Conservation (phyloP, 2,888 invertebrate species). For the Cremastobaeus sp. region DNA sequence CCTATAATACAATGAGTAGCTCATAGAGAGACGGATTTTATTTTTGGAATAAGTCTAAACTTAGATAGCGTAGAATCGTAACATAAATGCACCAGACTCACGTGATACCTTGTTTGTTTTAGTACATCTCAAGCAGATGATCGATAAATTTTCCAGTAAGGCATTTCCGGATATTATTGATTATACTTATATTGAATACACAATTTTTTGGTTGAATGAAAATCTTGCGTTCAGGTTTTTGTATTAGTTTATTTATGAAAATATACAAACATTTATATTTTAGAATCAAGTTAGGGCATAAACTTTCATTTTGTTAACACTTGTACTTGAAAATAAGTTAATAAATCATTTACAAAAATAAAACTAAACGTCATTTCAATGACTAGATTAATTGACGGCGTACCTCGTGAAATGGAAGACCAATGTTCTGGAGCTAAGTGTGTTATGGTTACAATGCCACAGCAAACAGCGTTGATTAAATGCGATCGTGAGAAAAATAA, state of each 20-base stretch:
- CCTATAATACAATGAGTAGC: constrained; percentile 51
- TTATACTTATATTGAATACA: constrained; percentile 1
- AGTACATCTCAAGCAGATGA: neutral
- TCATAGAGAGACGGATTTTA: constrained; percentile 61
- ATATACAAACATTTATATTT: constrained; percentile 35
- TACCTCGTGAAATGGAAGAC: neutral
- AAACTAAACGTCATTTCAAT: constrained; percentile 11
- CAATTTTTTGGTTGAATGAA: neutral
- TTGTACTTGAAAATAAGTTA: neutral
- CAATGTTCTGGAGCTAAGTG: neutral
- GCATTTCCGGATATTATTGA: too few species aligned
- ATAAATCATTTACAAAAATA: neutral
- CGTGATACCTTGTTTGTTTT: constrained; percentile 51
- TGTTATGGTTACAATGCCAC: neutral
- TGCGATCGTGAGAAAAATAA: constrained; percentile 14
- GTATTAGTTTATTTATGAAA: constrained; percentile 30
- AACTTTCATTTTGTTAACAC: too few species aligned
- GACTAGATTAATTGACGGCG: constrained; percentile 35
- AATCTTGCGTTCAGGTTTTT: too few species aligned
- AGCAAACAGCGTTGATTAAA: constrained; percentile 1
- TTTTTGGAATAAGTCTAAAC: constrained; percentile 69
- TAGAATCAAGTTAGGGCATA: too few species aligned
- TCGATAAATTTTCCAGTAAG: too few species aligned
- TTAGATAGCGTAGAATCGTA: constrained; percentile 65
- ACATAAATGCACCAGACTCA: constrained; percentile 46